Evolutionary conservation across 2,888 invertebrate species (phyloP), one percentile per base, ranked within the genome.

Genomic region (Isoperla grammatica): DNA sequence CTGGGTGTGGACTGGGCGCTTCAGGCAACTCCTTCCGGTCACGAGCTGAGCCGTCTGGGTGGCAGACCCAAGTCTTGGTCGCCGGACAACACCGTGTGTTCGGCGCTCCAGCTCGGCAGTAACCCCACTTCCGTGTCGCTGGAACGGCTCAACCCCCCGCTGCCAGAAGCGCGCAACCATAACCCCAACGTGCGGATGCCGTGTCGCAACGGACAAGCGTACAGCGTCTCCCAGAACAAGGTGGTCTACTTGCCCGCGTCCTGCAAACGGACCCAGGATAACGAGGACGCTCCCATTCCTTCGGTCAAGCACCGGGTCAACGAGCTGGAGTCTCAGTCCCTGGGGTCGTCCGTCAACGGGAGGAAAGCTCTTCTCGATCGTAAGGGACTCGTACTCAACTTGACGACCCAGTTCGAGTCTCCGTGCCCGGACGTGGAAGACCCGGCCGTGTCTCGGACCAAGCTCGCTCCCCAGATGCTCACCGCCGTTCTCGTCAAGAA

Each of bases 181-280:
- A 69, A 68, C 56, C 63, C 68, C 13, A 70, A 69, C 55, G 86
- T 90, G 72, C 79, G 91, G 65, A 86, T 91, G 82, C 90, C 91
- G 1, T 91, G 88, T 72, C 88, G 87, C 68, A 88, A 88, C 73
- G 93, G 92, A 39, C 84, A 87, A 68, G 86, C 87, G 66, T 93
- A 93, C 75, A 91, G 91, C 73, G 92, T 93, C 23, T 92, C 93
- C 48, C 93, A 91, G 68, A 93, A 93, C 75, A 89, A 91, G 79
- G 90, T 92, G 69, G 85, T 92, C 64, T 86, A 91, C 68, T 79
- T 93, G 65, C 87, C 88, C 66, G 83, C 83, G 9, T 61, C 53
- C 37, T 53, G 53, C 17, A 53, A 53, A 39, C 62, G 17, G 43
- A 23, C 40, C 23, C 48, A 37, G 37, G 57, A 57, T 5, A n/a